phyloP scores from a whole-genome alignment of 2,113 vertebrate genomes.

The Drymodes brunneopygia region DNA sequence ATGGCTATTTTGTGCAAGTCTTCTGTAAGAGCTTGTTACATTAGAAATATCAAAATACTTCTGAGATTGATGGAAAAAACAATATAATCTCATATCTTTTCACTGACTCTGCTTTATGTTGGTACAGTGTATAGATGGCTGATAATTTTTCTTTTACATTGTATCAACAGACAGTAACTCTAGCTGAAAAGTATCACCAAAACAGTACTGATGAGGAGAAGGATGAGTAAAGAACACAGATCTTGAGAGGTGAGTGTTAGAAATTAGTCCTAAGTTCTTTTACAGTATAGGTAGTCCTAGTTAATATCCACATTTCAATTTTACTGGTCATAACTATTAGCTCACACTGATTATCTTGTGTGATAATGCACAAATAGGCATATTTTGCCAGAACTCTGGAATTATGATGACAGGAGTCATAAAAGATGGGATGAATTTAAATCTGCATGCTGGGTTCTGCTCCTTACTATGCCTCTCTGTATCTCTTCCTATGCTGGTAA shows the following conservation, averaged over 20 bases:
- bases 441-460: neutral
- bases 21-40: neutral
- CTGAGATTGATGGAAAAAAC: neutral
- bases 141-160: neutral
- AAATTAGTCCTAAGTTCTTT: neutral
- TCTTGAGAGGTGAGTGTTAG: neutral
- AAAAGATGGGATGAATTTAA: neutral
- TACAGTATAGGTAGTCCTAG: neutral
- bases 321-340: neutral
- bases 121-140: neutral
- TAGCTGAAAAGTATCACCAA: neutral
- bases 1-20: neutral
- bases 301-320: neutral
- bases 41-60: neutral
- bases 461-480: neutral
- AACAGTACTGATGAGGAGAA: neutral
- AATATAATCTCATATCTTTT: neutral
- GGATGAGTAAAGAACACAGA: neutral
- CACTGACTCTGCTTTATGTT: neutral
- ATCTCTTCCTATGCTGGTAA: neutral
- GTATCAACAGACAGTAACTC: neutral
- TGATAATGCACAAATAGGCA: neutral
- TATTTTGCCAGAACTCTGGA: neutral
- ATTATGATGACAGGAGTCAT: neutral
- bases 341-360: neutral